phyloP scores from a whole-genome alignment of 2,888 invertebrate species.

The Blera fallax region DNA sequence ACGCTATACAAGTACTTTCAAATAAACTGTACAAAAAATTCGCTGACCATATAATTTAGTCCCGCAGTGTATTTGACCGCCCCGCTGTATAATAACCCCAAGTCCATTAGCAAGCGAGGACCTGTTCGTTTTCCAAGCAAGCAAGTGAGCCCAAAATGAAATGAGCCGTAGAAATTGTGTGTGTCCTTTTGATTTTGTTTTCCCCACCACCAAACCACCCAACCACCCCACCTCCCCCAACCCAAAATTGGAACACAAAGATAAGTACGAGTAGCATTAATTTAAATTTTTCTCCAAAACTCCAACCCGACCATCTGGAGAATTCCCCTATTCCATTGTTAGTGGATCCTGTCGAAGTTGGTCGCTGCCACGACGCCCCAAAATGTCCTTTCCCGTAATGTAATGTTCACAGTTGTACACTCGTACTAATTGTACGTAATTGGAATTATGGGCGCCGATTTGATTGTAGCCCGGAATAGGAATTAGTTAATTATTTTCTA shows the following conservation, averaged over 20 bases:
- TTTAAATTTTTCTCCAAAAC: slow-evolving; percentile 44
- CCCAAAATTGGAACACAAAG: slow-evolving; percentile 20
- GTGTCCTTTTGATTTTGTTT: slow-evolving; percentile 45
- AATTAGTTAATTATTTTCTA: slow-evolving; percentile 70
- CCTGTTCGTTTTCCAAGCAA: slow-evolving; percentile 16
- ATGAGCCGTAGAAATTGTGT: slow-evolving; percentile 58
- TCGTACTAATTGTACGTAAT: slow-evolving; percentile 66
- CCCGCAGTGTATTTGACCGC: slow-evolving; percentile 1
- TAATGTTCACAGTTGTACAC: slow-evolving; percentile 65
- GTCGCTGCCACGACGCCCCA: not conserved
- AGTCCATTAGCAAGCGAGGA: slow-evolving; percentile 20
- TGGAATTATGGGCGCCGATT: slow-evolving; percentile 66
- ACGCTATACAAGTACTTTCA: not conserved
- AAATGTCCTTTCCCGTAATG: slow-evolving; percentile 47
- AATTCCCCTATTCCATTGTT: slow-evolving; percentile 29
- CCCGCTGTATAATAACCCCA: not conserved
- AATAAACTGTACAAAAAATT: not conserved
- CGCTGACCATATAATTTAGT: not conserved
- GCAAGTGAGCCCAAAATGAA: slow-evolving; percentile 37
- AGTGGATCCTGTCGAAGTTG: slow-evolving; percentile 29
- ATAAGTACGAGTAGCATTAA: slow-evolving; percentile 53
- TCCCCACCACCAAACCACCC: too few species aligned
- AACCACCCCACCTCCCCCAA: not conserved
- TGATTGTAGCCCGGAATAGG: slow-evolving; percentile 63
- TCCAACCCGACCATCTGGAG: slow-evolving; percentile 52